phyloP scores from a whole-genome alignment of 64 coral and sea anemone genomes.

The Acropora yongei region DNA sequence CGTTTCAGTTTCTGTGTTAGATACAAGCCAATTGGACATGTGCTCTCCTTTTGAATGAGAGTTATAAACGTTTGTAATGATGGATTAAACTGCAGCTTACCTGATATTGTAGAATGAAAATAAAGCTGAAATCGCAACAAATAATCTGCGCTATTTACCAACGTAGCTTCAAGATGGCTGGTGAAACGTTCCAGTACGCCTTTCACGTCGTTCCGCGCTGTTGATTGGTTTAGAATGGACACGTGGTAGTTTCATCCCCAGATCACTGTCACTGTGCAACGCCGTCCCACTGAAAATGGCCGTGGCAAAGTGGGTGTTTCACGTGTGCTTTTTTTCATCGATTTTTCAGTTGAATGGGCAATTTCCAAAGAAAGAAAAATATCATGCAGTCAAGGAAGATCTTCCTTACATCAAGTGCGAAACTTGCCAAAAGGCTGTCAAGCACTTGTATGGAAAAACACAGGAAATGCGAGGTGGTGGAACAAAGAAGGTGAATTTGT shows the following conservation, averaged over 20 bases:
- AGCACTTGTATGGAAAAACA: slow-evolving; percentile 81
- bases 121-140: too few species aligned
- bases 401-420: slow-evolving; percentile 85
- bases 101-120: neutral
- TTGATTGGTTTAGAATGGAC: slow-evolving; percentile 21
- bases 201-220: neutral
- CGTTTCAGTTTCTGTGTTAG: slow-evolving; percentile 20
- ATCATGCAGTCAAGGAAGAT: slow-evolving; percentile 84
- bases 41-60: neutral
- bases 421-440: slow-evolving; percentile 96
- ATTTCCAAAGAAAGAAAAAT: slow-evolving; percentile 92
- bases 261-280: neutral
- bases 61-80: neutral
- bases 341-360: slow-evolving; percentile 28
- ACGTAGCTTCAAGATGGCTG: neutral
- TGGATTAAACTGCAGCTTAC: neutral
- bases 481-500: slow-evolving; percentile 50
- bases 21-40: slow-evolving; percentile 31
- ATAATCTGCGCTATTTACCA: too few species aligned
- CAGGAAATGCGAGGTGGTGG: slow-evolving; percentile 73
- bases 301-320: neutral
- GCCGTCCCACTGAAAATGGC: slow-evolving; percentile 13
- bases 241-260: slow-evolving; percentile 7
- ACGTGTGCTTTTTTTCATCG: neutral
- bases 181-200: slow-evolving; percentile 7